These are phyloP conservation scores for Dolomedes plantarius DNA, from an alignment of 2,888 invertebrate genomes.

Conservation along the genomic window DNA sequence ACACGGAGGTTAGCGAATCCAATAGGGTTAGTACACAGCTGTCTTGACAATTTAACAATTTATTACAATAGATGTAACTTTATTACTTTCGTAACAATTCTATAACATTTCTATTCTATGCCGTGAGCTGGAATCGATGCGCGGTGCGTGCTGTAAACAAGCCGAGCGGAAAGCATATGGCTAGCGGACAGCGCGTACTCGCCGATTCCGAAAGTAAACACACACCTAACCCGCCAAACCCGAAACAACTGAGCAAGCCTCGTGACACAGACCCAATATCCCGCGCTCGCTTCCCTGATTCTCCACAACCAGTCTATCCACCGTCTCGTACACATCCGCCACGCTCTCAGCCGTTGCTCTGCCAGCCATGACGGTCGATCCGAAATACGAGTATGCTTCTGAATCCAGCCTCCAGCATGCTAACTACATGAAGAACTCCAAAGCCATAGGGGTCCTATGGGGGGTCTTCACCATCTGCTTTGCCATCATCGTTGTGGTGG, in stretches of 20 bases:
- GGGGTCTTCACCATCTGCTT: constrained; percentile 98
- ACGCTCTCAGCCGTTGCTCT: neutral
- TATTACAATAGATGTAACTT: too few species aligned
- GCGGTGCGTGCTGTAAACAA: too few species aligned
- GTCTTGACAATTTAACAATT: too few species aligned
- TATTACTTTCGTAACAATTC: too few species aligned
- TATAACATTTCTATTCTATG: too few species aligned
- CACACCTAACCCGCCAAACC: constrained; percentile 10
- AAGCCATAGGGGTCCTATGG: constrained; percentile 96
- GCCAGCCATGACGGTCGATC: constrained; percentile 56
- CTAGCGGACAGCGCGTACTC: neutral
- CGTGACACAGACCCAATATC: constrained; percentile 15
- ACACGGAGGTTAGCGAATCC: too few species aligned
- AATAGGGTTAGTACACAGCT: too few species aligned
- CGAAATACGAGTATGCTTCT: constrained; percentile 70
- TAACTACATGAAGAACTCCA: constrained; percentile 76
- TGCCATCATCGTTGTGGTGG: constrained; percentile 94
- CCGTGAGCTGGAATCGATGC: too few species aligned
- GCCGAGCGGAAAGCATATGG: too few species aligned
- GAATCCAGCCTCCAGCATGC: constrained; percentile 69
- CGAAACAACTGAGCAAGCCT: constrained; percentile 13
- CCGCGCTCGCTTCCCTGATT: neutral
- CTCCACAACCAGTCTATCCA: constrained; percentile 4
- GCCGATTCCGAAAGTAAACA: constrained; percentile 6
- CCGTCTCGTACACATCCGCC: neutral